Base-by-base conservation (phyloP, 92 coral and sea anemone genomes). In the Epizoanthus fatuus region DNA sequence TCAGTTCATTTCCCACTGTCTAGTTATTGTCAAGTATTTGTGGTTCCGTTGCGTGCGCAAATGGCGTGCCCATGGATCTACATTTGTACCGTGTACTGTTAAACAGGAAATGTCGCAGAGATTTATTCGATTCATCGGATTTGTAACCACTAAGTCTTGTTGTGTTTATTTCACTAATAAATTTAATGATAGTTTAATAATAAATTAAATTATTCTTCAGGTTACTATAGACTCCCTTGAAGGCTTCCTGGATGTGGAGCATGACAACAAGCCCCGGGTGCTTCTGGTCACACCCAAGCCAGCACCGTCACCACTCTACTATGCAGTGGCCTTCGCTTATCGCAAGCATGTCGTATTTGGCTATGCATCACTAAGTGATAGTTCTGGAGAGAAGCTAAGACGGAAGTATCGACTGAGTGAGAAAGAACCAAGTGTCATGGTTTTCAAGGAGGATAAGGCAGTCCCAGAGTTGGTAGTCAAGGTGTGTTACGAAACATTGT, bases 391-490 rank as follows among this genome's bases (percentile, higher is more conserved):
- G 62, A 73, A 85, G n/a, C 72, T 88, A 42, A 84, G 94, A 39
- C 92, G 88, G 38, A 86, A 86, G 68, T 95, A 89, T 45, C 76
- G 84, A 72, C 95, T 86, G 1, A 78, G 75, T 16, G 75, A 89
- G 15, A 58, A 85, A 68, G 90, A 75, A 49, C 95, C 99, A 42
- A 91, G 97, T 14, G 93, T 97, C 19, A 72, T 93, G 90, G 92
- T 97, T n/a, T 95, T 97, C 79, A 95, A 95, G 77, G 98, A 97
- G 60, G 94, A 97, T 32, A 78, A 77, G 13, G 90, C 96, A 19
- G 90, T 86, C 8, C 98, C 99, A 42, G 96, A 93, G 72, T 82
- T 91, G 13, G 90, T 97, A 39, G 92, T 97, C 19, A 90, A 39
- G 96, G 99, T 97, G 20, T 57, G 70, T 39, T 13, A 51, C 13